A percentile compares a stretch with the other conserved stretches of the same genome.
Evolutionary conservation across 2,797 vertebrate species (phyloP).

Genomic region (Steatocranus sp.): DNA sequence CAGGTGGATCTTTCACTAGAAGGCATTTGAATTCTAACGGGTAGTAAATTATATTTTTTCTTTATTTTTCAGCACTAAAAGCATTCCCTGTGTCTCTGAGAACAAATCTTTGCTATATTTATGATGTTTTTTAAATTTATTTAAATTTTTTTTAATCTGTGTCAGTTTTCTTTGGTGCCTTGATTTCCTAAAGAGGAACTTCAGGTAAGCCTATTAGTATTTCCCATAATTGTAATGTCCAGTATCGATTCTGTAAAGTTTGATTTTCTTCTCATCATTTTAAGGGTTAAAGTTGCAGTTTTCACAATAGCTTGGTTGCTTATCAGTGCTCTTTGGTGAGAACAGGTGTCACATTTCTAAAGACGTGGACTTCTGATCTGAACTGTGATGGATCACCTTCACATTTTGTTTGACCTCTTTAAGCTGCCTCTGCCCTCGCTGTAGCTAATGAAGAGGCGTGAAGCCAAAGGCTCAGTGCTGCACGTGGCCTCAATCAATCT

Average conservation of each 20-base stretch:
- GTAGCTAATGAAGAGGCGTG: slow-evolving; percentile 13
- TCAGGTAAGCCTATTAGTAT: background rate
- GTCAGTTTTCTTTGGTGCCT: background rate
- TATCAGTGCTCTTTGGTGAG: background rate
- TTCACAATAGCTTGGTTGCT: background rate
- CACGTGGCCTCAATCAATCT: slow-evolving; percentile 20
- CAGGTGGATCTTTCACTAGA: background rate
- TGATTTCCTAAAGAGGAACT: background rate
- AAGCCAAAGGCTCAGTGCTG: background rate
- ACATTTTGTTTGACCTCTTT: background rate
- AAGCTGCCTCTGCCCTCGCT: background rate
- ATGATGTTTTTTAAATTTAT: accelerated
- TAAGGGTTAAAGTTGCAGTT: background rate
- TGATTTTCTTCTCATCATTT: background rate
- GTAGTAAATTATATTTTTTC: background rate
- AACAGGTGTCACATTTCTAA: background rate
- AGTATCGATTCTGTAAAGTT: background rate
- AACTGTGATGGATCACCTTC: background rate
- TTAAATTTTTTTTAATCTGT: background rate
- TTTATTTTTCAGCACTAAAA: background rate
- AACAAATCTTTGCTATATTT: background rate
- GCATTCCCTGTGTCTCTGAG: background rate
- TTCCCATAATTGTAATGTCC: accelerated
- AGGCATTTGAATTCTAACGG: background rate
- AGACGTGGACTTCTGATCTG: background rate